Percentiles rank a stretch among this genome's conserved stretches.
Evolutionary conservation across 2,113 vertebrate species (phyloP).

Genomic region (Heterochromis multidens): DNA sequence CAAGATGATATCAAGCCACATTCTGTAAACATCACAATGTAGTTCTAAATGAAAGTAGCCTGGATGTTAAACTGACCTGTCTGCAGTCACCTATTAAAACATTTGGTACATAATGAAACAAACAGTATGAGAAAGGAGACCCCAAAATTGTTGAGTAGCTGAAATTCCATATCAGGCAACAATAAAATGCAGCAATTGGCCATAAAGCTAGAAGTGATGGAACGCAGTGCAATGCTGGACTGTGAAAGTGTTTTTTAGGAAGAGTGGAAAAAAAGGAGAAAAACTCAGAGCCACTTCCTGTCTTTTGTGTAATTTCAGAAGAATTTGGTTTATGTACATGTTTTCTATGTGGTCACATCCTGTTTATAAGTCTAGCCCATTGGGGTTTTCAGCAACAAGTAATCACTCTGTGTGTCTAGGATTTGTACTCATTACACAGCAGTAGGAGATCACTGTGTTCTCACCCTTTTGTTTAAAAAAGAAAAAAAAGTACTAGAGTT

Average conservation of each 20-base stretch:
- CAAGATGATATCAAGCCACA: not conserved
- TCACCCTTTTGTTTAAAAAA: not conserved
- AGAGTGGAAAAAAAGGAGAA: not conserved
- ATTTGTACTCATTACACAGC: not conserved
- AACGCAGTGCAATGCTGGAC: not conserved
- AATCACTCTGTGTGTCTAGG: not conserved
- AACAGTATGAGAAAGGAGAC: not conserved
- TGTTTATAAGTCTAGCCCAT: constrained; percentile 21
- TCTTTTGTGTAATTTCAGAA: constrained; percentile 43
- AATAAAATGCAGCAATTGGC: not conserved
- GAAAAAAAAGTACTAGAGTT: not conserved
- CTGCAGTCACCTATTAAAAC: not conserved
- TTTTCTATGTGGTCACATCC: constrained; percentile 36
- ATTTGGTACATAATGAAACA: not conserved
- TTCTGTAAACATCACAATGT: not conserved
- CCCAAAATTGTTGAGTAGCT: not conserved
- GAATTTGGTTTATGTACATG: constrained; percentile 31
- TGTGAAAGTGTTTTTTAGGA: constrained; percentile 2
- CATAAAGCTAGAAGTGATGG: not conserved
- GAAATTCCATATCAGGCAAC: not conserved
- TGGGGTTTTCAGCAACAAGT: too few relatives aligned
- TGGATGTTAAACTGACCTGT: not conserved
- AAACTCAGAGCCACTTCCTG: constrained; percentile 45
- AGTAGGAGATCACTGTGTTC: not conserved
- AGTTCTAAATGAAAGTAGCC: not conserved